phyloP scores from a whole-genome alignment of 2,888 invertebrate species.

The Drosophila pullipes region DNA sequence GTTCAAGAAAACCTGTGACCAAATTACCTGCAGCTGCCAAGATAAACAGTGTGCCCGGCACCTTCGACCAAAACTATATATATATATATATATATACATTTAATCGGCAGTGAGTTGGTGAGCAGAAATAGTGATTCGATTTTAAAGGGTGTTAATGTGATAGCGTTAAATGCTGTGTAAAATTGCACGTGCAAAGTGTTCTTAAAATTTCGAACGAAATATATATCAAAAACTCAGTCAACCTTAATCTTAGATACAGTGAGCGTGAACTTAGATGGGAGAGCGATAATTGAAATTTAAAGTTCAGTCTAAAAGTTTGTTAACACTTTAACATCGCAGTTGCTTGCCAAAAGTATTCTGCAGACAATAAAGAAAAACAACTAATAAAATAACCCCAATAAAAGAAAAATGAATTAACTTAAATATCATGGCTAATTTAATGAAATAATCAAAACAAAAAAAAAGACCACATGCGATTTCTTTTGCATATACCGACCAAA shows the following conservation, averaged over 20 bases:
- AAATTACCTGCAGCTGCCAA: neutral
- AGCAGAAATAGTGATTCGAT: neutral
- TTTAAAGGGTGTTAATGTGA: neutral
- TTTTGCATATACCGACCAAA: neutral
- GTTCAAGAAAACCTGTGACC: neutral
- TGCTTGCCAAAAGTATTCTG: neutral
- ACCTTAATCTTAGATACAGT: neutral
- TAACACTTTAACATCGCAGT: neutral
- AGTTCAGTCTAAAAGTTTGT: neutral
- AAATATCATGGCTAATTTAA: neutral
- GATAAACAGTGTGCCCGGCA: neutral
- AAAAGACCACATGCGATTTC: neutral
- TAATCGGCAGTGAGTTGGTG: no score
- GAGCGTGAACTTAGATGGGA: neutral
- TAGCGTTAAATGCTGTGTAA: neutral
- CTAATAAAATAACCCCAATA: neutral
- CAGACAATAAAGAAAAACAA: neutral
- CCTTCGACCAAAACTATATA: neutral
- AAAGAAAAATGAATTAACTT: neutral
- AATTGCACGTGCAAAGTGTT: conserved; percentile 1
- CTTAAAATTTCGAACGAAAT: neutral
- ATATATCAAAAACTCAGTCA: neutral
- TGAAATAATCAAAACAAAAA: neutral
- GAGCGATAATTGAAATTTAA: neutral
- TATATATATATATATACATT: neutral